Percentiles rank a stretch among this genome's conserved stretches.
Conservation (phyloP, 2,888 invertebrate genomes). For the Apeira syringaria region DNA sequence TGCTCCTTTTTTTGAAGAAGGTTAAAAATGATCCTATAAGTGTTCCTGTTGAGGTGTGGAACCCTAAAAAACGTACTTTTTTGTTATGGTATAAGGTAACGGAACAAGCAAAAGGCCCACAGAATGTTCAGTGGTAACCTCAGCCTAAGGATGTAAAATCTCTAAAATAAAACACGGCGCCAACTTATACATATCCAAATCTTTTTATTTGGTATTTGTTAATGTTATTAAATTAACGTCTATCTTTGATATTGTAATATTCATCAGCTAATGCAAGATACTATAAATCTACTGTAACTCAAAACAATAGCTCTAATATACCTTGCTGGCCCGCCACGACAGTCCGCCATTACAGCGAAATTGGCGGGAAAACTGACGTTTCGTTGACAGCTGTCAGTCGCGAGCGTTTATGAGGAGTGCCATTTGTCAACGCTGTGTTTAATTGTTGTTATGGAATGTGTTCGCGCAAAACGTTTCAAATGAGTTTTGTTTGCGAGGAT, state of each 20-base stretch:
- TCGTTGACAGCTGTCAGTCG: conserved; percentile 55
- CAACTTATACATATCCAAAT: too few relatives aligned
- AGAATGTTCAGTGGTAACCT: too few relatives aligned
- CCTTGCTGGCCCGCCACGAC: conserved; percentile 25
- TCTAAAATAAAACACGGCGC: neutral
- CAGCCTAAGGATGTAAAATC: too few relatives aligned
- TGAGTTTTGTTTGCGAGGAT: conserved; percentile 20
- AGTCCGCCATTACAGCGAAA: conserved; percentile 37
- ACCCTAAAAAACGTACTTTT: too few relatives aligned
- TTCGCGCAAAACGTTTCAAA: conserved; percentile 37
- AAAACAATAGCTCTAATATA: conserved; percentile 23
- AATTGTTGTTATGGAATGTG: conserved; percentile 43
- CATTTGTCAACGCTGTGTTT: conserved; percentile 43
- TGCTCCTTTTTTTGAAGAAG: too few relatives aligned
- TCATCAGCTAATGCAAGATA: neutral
- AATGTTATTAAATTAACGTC: neutral
- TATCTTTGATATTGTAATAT: conserved; percentile 1
- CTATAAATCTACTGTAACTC: conserved; percentile 3
- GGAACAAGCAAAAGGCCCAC: too few relatives aligned
- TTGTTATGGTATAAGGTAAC: too few relatives aligned
- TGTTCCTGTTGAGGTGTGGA: too few relatives aligned
- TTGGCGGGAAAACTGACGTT: conserved; percentile 58
- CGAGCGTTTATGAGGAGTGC: conserved; percentile 47
- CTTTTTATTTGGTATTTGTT: too few relatives aligned
- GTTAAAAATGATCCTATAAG: too few relatives aligned